phyloP scores from a whole-genome alignment of 2,113 vertebrate genomes.

The Brienomyrus brachyistius region DNA sequence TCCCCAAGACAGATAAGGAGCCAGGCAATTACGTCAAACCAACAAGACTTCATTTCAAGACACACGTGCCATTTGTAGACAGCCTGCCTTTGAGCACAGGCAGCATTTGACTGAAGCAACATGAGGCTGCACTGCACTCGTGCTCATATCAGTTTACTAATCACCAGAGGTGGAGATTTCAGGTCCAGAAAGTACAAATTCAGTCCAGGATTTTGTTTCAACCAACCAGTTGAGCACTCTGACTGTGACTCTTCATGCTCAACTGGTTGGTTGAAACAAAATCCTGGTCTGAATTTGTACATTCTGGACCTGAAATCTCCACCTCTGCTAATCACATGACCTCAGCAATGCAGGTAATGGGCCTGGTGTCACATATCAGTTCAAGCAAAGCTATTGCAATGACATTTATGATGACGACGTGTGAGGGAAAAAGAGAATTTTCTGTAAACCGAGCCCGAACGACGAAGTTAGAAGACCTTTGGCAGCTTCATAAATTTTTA shows the following conservation, averaged over 20 bases:
- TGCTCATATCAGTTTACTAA: constrained; percentile 15
- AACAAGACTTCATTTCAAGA: background rate
- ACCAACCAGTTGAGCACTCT: too few species aligned
- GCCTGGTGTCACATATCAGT: background rate
- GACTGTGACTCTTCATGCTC: too few species aligned
- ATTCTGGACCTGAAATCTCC: too few species aligned
- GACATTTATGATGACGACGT: background rate
- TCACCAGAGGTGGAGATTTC: background rate
- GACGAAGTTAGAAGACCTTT: background rate
- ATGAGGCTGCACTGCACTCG: background rate
- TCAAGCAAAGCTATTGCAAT: background rate
- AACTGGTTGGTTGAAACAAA: too few species aligned
- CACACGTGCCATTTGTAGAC: background rate
- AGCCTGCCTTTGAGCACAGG: constrained; percentile 7
- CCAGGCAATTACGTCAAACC: background rate
- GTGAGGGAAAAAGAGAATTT: background rate
- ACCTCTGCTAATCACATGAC: constrained; percentile 20
- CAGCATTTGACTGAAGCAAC: background rate
- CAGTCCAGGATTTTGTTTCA: too few species aligned
- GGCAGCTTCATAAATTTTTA: background rate
- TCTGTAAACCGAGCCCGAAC: background rate
- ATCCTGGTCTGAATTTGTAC: too few species aligned
- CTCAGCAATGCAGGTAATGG: background rate
- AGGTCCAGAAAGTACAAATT: too few species aligned
- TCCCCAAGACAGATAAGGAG: background rate